Evolutionary conservation across 30 jellyfish, hydroid and myxozoan genomes (phyloP), one percentile per base, ranked within the genome.

Genomic region (Aurelia sp.): DNA sequence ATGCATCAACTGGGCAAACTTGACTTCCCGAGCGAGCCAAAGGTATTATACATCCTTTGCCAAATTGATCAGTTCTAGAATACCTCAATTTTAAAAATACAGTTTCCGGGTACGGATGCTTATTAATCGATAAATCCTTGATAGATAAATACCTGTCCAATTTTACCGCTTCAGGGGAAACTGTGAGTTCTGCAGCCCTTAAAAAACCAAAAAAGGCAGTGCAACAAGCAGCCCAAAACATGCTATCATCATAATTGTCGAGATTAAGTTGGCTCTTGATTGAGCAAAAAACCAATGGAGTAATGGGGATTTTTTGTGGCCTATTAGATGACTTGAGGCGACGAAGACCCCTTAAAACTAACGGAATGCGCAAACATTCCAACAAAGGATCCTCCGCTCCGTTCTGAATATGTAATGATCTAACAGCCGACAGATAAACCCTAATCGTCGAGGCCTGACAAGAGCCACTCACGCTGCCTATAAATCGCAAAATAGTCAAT

Each of bases 151-250:
- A 19, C 19, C 47, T n/a, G 12, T 4, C 24, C 15, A 59, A 17
- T 17, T 59, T 57, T 8, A 3, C 18, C 5, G 47, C 47, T 35
- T 5, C 47, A 35, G 47, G 5, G 5, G 47, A 5, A 35, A 35
- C 47, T 41, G 70, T 73, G 73, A 73, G 44, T n/a, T 73, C 85
- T 18, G 85, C 85, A 3, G 70, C 44, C 30, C 85, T n/a, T 11
- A 73, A 44, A 31, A 73, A 73, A 51, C 85, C 85, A 73, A 30
- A 76, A 27, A 58, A 76, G 59, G 76, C 78, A 2, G 63, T 52
- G 19, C 88, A 58, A 61, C 88, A 76, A 7, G 88, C 88, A 13
- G 78, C 78, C 79, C 88, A 55, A 12, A 52, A 57, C 55, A 52
- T 76, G 73, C 51, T 13, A 51, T 18, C 51, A 18, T 74, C 41